phyloP scores from a whole-genome alignment of 2,888 invertebrate species.

The Hydrotaea cyrtoneurina region DNA sequence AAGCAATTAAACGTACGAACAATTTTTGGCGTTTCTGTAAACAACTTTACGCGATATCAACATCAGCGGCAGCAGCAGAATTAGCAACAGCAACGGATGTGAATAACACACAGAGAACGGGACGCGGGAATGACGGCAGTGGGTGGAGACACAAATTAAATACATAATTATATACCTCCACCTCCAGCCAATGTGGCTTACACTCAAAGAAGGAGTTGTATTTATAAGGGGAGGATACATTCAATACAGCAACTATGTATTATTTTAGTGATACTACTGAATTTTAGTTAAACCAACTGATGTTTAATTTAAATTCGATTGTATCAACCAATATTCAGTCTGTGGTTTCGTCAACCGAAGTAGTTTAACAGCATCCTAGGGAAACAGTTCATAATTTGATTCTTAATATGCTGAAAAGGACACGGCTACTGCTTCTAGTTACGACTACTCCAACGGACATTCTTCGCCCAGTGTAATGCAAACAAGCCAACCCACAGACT shows the following conservation, averaged over 20 bases:
- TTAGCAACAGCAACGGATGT: conserved; percentile 48
- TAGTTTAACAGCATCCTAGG: too few relatives aligned
- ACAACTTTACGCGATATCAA: conserved; percentile 62
- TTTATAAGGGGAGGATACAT: too few relatives aligned
- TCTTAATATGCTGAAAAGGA: too few relatives aligned
- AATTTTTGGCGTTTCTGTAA: conserved; percentile 60
- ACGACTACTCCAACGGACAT: not conserved
- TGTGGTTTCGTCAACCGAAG: too few relatives aligned
- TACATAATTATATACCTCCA: conserved; percentile 62
- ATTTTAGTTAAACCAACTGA: too few relatives aligned
- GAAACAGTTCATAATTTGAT: too few relatives aligned
- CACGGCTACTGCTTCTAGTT: too few relatives aligned
- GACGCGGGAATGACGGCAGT: conserved; percentile 14
- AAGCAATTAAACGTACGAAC: conserved; percentile 64
- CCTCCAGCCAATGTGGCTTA: conserved; percentile 26
- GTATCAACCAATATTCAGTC: too few relatives aligned
- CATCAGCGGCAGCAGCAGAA: conserved; percentile 22
- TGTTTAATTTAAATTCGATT: too few relatives aligned
- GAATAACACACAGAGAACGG: conserved; percentile 31
- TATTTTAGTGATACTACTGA: too few relatives aligned
- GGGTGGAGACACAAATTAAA: conserved; percentile 49
- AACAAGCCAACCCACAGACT: conserved; percentile 2
- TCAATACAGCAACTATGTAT: too few relatives aligned
- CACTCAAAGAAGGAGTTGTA: conserved; percentile 19
- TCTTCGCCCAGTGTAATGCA: not conserved